Evolutionary conservation across 2,888 invertebrate genomes (phyloP), one percentile per base, ranked within the genome.

Genomic region (Tribolium freemani): DNA sequence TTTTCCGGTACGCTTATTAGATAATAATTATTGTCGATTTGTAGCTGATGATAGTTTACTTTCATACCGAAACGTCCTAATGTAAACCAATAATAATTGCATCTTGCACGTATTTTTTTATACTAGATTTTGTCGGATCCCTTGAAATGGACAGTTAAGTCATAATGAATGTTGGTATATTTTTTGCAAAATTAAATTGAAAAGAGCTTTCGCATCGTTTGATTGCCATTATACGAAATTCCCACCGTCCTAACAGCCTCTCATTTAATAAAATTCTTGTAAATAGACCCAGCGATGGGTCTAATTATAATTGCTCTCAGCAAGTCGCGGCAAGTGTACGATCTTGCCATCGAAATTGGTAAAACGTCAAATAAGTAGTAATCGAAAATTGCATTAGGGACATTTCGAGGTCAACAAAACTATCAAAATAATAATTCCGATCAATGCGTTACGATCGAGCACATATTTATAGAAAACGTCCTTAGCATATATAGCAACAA

Each of bases 401-500:
- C 3, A 48, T 11, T 48, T 48, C 13, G 48, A 48, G 48, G 48
- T 48, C 48, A 48, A 11, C 3, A 11, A 48, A 48, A 48, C 48
- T 6, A 48, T 48, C 13, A 48, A 48, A 13, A 8, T 38, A 38
- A 38, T 38, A 38, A 38, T 10, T 16, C 48, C 6, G 48, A 11
- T 11, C 11, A 48, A 11, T 13, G 11, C 11, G 6, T 20, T 13
- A 58, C 38, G 45, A 54, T 54, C 13, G n/a, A 44, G 20, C 48
- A 11, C 50, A 48, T 67, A 64, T 64, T 72, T 70, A 68, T 70
- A 38, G 70, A 45, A 53, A 67, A 57, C 69, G 50, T 30, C 54
- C 54, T 64, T 51, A 63, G 63, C 38, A 63, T 63, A 73, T 20
- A 75, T 72, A 71, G 72, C 70, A 73, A 48, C 75, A 75, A 74